Evolutionary conservation across 2,113 vertebrate genomes (phyloP).

Genomic region (Microcebus tavaratra): DNA sequence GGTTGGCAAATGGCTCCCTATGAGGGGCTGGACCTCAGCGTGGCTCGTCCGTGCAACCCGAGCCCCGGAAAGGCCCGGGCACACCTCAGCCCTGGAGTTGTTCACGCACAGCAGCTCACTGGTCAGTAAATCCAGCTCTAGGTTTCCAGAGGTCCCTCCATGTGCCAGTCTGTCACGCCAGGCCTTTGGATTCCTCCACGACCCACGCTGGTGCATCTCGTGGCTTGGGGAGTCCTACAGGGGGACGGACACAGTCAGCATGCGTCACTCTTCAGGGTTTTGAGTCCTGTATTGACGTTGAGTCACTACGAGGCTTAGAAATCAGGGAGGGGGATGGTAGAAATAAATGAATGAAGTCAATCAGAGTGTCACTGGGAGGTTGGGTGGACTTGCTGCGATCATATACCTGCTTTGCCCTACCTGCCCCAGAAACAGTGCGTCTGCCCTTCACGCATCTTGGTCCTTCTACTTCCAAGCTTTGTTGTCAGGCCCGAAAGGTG

Average conservation of each 20-base stretch:
- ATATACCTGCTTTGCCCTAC: too few relatives aligned
- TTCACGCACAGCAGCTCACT: not conserved
- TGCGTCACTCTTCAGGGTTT: not conserved
- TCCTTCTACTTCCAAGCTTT: too few relatives aligned
- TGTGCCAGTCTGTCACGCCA: not conserved
- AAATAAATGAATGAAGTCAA: not conserved
- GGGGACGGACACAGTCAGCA: too few relatives aligned
- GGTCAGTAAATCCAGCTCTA: not conserved
- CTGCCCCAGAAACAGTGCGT: too few relatives aligned
- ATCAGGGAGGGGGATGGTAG: not conserved
- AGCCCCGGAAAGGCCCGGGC: not conserved
- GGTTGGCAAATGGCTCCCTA: accelerated
- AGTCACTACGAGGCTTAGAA: not conserved
- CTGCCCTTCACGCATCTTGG: too few relatives aligned
- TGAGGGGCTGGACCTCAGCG: accelerated
- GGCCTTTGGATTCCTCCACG: not conserved
- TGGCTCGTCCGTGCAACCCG: not conserved
- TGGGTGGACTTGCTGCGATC: too few relatives aligned
- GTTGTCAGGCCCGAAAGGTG: too few relatives aligned
- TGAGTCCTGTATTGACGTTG: not conserved
- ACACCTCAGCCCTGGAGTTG: accelerated
- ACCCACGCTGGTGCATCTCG: not conserved
- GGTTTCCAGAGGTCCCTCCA: not conserved
- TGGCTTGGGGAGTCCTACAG: accelerated
- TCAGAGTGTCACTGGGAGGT: too few relatives aligned